phyloP scores from a whole-genome alignment of 2,113 vertebrate species.

The Pimephales promelas region DNA sequence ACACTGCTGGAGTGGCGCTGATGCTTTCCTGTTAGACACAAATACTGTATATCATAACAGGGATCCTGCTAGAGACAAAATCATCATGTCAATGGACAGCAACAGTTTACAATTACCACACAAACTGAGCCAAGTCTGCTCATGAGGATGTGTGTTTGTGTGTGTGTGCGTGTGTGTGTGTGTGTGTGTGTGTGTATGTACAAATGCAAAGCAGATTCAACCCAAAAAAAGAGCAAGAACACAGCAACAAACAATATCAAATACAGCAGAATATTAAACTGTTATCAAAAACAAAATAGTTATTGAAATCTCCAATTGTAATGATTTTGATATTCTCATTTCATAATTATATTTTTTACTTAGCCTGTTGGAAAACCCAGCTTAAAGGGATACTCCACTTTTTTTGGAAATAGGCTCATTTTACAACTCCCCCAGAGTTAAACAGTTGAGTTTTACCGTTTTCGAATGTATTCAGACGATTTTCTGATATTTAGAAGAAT shows the following conservation, averaged over 20 bases:
- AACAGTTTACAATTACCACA: slow-evolving; percentile 36
- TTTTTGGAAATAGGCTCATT: too few species aligned
- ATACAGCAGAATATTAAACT: slow-evolving; percentile 59
- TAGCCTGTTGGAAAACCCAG: slow-evolving; percentile 13
- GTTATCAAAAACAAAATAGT: slow-evolving; percentile 51
- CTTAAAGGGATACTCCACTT: too few species aligned
- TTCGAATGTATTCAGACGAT: too few species aligned
- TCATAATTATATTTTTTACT: not conserved
- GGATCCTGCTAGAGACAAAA: slow-evolving; percentile 10
- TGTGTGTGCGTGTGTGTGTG: not conserved
- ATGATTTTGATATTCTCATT: slow-evolving; percentile 9
- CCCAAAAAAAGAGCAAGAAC: slow-evolving; percentile 62
- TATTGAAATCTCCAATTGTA: slow-evolving; percentile 16
- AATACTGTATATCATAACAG: slow-evolving; percentile 23
- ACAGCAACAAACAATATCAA: slow-evolving; percentile 65
- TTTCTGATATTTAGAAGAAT: too few species aligned
- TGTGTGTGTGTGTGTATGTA: not conserved
- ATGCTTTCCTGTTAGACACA: slow-evolving; percentile 17
- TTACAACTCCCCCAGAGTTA: too few species aligned
- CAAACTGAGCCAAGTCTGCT: slow-evolving; percentile 15
- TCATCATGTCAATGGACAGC: slow-evolving; percentile 24
- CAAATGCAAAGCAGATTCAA: slow-evolving; percentile 46
- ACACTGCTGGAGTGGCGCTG: slow-evolving; percentile 17
- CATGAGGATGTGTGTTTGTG: not conserved
- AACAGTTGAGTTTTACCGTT: too few species aligned